phyloP scores from a whole-genome alignment of 2,797 vertebrate genomes.

The Hybognathus amarus region DNA sequence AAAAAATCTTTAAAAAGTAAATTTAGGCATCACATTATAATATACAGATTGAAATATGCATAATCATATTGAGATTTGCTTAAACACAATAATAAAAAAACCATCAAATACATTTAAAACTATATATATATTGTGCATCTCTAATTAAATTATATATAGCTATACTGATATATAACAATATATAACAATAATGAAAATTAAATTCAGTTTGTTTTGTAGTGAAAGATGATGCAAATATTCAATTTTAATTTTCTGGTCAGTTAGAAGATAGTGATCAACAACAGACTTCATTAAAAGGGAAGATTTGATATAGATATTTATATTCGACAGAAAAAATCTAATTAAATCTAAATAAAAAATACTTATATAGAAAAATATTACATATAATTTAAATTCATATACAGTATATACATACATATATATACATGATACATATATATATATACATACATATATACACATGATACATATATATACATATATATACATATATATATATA shows the following conservation, averaged over 20 bases:
- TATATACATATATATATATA: no score
- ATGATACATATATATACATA: no score
- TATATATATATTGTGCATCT: neutral
- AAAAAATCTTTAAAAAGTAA: neutral
- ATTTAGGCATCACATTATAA: neutral
- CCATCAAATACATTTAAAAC: no score
- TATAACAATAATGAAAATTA: neutral
- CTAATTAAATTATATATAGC: neutral
- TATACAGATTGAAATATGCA: neutral
- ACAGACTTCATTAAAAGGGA: neutral
- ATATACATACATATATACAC: no score
- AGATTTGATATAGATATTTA: neutral
- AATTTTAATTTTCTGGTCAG: constrained; percentile 20
- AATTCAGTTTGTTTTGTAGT: neutral
- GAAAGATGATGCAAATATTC: neutral
- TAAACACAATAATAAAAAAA: neutral
- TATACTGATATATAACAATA: no score
- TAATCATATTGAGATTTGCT: neutral
- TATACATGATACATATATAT: fast-evolving
- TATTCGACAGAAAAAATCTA: neutral
- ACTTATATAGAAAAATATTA: no score
- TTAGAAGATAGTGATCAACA: constrained; percentile 6
- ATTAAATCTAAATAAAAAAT: neutral
- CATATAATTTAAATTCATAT: no score
- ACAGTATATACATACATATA: no score